phyloP scores from a whole-genome alignment of 1,140 invertebrate genomes.

The Popillia japonica region DNA sequence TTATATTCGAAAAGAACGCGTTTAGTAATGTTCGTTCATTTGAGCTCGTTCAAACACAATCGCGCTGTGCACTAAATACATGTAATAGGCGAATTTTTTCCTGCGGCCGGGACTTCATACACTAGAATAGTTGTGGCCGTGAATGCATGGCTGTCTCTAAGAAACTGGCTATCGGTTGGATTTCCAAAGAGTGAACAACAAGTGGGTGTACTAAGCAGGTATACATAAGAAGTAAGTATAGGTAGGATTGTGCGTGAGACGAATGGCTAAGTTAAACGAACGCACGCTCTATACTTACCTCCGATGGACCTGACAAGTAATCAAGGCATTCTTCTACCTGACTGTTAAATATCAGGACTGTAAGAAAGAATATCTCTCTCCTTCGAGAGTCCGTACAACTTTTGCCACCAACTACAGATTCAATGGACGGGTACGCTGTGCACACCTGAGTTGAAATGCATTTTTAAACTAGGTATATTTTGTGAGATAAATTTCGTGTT shows the following conservation, averaged over 20 bases:
- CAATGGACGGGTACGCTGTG: background rate
- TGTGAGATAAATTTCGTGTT: no score
- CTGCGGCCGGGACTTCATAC: background rate
- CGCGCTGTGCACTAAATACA: background rate
- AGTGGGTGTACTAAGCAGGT: slow-evolving; percentile 45
- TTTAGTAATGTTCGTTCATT: background rate
- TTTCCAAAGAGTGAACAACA: slow-evolving; percentile 40
- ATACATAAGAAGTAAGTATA: slow-evolving; percentile 42
- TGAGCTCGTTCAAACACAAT: background rate
- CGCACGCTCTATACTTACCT: slow-evolving; percentile 23
- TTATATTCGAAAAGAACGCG: background rate
- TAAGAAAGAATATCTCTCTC: background rate
- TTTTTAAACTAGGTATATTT: background rate
- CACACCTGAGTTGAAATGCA: background rate
- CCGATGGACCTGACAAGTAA: slow-evolving; percentile 36
- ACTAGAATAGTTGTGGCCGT: slow-evolving; percentile 27
- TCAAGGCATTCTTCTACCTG: slow-evolving; percentile 35
- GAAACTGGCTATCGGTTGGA: slow-evolving; percentile 39
- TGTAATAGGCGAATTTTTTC: background rate
- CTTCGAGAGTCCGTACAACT: background rate
- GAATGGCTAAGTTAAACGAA: background rate
- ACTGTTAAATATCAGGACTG: slow-evolving; percentile 26
- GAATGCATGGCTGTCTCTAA: slow-evolving; percentile 40
- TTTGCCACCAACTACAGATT: background rate
- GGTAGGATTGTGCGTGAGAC: slow-evolving; percentile 21